Percentiles rank a stretch among this genome's conserved stretches.
Evolutionary conservation across 2,797 vertebrate species (phyloP).

Genomic region (Anniella stebbinsi): DNA sequence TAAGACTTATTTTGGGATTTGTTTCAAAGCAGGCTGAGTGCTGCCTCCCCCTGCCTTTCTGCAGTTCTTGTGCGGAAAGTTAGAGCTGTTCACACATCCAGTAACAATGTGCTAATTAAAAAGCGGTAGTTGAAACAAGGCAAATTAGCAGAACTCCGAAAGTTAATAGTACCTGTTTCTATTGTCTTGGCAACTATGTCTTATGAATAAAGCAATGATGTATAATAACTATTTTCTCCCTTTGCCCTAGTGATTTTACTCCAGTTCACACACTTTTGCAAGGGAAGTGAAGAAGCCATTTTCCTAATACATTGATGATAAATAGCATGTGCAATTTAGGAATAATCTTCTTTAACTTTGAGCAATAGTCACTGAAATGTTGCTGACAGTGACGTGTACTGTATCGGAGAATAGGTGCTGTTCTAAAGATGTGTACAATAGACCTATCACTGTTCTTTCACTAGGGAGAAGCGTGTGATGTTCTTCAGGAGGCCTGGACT

Average conservation of each 20-base stretch:
- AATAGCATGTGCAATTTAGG: neutral
- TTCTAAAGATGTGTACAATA: neutral
- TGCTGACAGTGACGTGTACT: neutral
- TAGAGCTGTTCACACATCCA: neutral
- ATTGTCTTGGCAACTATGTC: neutral
- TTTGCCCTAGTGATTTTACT: neutral
- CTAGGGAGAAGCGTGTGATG: neutral
- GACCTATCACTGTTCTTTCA: neutral
- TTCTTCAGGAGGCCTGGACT: neutral
- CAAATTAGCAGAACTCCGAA: neutral
- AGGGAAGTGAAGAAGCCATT: neutral
- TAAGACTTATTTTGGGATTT: neutral
- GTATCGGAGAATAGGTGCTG: neutral
- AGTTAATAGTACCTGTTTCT: neutral
- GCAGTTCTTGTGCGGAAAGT: neutral
- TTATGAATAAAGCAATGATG: neutral
- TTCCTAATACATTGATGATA: neutral
- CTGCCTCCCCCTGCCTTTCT: neutral
- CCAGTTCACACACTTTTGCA: neutral
- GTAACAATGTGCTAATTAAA: slow-evolving; percentile 15
- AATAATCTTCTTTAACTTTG: neutral
- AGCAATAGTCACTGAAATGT: neutral
- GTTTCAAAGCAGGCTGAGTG: neutral
- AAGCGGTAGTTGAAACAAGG: neutral
- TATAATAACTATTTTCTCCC: neutral